Percentiles rank a stretch among this genome's conserved stretches.
phyloP scores from a whole-genome alignment of 2,888 invertebrate species.

The Chelonus formosanus region DNA sequence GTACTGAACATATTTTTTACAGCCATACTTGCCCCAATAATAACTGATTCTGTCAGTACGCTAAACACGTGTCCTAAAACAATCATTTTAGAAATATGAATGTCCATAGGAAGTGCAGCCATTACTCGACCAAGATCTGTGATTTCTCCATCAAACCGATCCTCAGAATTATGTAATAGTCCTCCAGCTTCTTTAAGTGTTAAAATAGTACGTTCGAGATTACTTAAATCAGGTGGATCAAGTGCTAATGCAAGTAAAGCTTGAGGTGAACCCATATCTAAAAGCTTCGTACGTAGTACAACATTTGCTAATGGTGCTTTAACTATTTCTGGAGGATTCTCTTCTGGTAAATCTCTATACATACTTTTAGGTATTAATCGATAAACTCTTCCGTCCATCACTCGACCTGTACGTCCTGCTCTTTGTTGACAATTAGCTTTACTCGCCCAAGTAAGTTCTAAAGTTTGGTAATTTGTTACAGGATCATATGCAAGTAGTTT shows the following conservation, averaged over 20 bases:
- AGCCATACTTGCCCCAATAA: constrained; percentile 87
- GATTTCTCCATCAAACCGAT: constrained; percentile 81
- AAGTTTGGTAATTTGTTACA: constrained; percentile 79
- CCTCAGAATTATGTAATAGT: constrained; percentile 69
- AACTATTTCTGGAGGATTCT: constrained; percentile 78
- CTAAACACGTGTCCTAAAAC: constrained; percentile 87
- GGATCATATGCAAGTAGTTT: constrained; percentile 82
- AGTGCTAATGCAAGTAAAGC: constrained; percentile 84
- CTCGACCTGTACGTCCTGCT: constrained; percentile 89
- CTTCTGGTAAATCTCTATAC: constrained; percentile 70
- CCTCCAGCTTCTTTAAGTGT: constrained; percentile 89
- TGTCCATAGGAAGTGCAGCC: constrained; percentile 84
- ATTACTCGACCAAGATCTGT: constrained; percentile 87
- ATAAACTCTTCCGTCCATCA: constrained; percentile 86
- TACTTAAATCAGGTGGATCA: constrained; percentile 84
- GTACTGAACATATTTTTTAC: constrained; percentile 82
- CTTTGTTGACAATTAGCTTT: constrained; percentile 90
- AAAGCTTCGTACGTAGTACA: constrained; percentile 81
- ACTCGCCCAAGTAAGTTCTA: constrained; percentile 88
- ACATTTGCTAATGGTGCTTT: constrained; percentile 83
- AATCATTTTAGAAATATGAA: constrained; percentile 83
- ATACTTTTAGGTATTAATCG: constrained; percentile 76
- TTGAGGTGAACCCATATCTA: constrained; percentile 83
- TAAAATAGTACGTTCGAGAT: constrained; percentile 84
- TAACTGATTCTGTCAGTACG: constrained; percentile 82